A percentile compares a stretch with the other conserved stretches of the same genome.
Conservation (phyloP, 92 coral and sea anemone genomes). For the Hydrozoanthus gracilis region DNA sequence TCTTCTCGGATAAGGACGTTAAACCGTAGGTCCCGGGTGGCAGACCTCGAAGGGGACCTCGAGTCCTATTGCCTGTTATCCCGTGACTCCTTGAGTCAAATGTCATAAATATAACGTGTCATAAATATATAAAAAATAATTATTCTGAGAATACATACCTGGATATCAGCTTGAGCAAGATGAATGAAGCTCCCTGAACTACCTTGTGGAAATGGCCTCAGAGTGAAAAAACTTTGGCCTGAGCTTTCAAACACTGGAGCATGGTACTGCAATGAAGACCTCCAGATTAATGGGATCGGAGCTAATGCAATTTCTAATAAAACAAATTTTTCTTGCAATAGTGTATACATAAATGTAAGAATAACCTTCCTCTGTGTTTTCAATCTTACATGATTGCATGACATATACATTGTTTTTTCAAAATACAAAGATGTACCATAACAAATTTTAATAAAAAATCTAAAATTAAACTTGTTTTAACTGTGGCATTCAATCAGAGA, state of each 20-base stretch:
- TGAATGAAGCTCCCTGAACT: constrained; percentile 78
- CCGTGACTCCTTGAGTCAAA: too few species aligned
- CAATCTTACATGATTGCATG: too few species aligned
- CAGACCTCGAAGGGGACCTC: too few species aligned
- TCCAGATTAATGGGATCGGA: not conserved
- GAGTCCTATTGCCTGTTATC: too few species aligned
- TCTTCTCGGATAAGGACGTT: too few species aligned
- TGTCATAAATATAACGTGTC: not conserved
- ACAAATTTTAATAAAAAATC: too few species aligned
- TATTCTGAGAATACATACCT: not conserved
- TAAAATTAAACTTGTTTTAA: too few species aligned
- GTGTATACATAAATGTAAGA: not conserved
- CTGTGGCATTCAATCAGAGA: too few species aligned
- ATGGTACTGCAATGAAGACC: constrained; percentile 55
- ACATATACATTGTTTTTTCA: too few species aligned
- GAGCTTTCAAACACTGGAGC: constrained; percentile 75
- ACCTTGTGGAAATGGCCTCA: constrained; percentile 70
- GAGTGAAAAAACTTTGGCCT: constrained; percentile 70
- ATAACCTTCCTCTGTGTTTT: too few species aligned
- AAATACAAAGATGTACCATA: too few species aligned
- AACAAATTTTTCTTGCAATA: not conserved
- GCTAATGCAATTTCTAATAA: not conserved
- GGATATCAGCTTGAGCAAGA: constrained; percentile 64
- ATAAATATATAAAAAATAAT: not conserved
- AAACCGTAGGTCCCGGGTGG: too few species aligned